phyloP scores from a whole-genome alignment of 2,113 vertebrate genomes.

The Lepidiolamprologus cunningtoni region DNA sequence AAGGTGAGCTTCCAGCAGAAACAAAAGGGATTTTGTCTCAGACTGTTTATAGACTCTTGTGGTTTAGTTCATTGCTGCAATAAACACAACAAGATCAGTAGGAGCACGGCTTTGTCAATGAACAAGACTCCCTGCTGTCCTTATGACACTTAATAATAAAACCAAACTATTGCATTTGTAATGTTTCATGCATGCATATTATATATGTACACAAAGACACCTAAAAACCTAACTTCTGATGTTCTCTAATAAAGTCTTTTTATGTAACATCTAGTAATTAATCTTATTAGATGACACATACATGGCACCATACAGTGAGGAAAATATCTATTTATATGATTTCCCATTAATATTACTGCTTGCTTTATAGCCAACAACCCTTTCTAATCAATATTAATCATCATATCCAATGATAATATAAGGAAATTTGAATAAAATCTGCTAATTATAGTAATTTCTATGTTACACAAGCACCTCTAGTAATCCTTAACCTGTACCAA shows the following conservation, averaged over 20 bases:
- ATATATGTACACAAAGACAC: no score
- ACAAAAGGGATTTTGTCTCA: not conserved
- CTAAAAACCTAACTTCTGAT: not conserved
- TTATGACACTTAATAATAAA: not conserved
- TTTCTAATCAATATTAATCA: not conserved
- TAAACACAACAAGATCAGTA: not conserved
- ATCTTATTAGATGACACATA: not conserved
- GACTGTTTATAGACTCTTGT: fast-evolving
- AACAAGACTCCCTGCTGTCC: not conserved
- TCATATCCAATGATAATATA: not conserved
- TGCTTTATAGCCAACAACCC: not conserved
- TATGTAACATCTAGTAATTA: fast-evolving
- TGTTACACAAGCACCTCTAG: not conserved
- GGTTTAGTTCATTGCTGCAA: not conserved
- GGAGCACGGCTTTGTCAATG: not conserved
- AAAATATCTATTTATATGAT: not conserved
- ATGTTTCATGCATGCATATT: no score
- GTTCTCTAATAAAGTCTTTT: not conserved
- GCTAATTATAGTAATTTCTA: not conserved
- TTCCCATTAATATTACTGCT: not conserved
- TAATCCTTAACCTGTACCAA: not conserved
- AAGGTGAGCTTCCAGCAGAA: not conserved
- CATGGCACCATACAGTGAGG: not conserved
- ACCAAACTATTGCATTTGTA: no score
- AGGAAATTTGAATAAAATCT: not conserved